Base-by-base conservation (phyloP, 2,113 vertebrate species). In the Paraplagusia blochii region DNA sequence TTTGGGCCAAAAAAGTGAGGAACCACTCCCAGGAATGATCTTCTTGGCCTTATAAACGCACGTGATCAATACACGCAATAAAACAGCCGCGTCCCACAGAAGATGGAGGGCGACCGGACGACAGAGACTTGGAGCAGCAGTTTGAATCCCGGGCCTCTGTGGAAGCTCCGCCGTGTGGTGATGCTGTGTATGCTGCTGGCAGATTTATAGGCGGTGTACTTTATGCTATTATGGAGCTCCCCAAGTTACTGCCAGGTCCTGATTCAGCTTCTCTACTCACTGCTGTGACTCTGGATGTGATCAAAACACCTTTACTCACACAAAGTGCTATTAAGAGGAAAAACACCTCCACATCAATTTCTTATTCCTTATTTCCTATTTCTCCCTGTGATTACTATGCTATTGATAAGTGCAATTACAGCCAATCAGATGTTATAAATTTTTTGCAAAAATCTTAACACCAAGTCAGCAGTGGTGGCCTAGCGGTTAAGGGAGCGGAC, bases 231-330 rank as follows among this genome's bases (percentile, higher is more conserved):
- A 62, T 75, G 67, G 69, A 46, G 66, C 73, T 61, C 66, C 64
- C 22, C 34, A 11, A 63, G 63, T 51, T 51, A 44, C 68, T 64
- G 77, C 80, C 82, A 84, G 72, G 59, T 80, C 81, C 81, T 84
- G 79, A 84, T 77, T 84, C 81, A 86, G 81, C 79, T 56, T 56
- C 80, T 84, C 53, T 70, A 29, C 16, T 42, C 54, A 40, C 54
- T 70, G 0, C 49, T 69, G 66, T 62, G n/a, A 60, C 61, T 78
- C 67, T 15, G 38, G 62, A 77, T 42, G 74, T 44, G 51, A 47
- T 65, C 48, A 57, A 29, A 29, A 54, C 49, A 59, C 67, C 18
- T 70, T 72, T 44, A 60, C 49, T 71, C 49, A 36, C 66, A 57
- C 12, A 29, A 29, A 29, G 22, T 29, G 2, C 22, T 29, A 6